These are phyloP conservation scores for Vanessa tameamea DNA, from an alignment of 1,140 invertebrate species.

Conservation along the genomic window DNA sequence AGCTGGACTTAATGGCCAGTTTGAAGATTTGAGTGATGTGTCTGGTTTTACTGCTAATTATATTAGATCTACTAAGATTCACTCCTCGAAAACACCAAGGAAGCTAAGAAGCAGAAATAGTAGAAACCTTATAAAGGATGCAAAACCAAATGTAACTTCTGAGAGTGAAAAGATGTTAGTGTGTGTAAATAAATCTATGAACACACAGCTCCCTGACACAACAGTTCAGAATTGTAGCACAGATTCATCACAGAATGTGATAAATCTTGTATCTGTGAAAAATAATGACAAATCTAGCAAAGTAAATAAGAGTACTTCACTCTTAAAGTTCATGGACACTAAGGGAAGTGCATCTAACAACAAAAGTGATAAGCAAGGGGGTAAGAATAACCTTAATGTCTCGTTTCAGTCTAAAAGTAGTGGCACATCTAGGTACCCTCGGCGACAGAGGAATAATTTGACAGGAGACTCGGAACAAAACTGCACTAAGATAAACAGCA, in stretches of 20 bases:
- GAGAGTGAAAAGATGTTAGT: slow-evolving; percentile 51
- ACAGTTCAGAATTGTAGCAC: slow-evolving; percentile 59
- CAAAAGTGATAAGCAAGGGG: slow-evolving; percentile 33
- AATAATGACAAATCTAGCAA: slow-evolving; percentile 48
- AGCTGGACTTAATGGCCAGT: slow-evolving; percentile 55
- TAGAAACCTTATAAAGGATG: slow-evolving; percentile 55
- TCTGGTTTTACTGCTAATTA: slow-evolving; percentile 76
- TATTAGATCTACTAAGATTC: slow-evolving; percentile 70
- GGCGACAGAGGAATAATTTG: slow-evolving; percentile 47
- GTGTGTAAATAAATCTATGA: slow-evolving; percentile 64
- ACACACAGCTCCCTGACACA: slow-evolving; percentile 43
- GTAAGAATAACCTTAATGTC: slow-evolving; percentile 48
- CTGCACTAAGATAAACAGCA: slow-evolving; percentile 27
- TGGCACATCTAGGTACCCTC: slow-evolving; percentile 66
- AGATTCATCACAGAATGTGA: slow-evolving; percentile 67
- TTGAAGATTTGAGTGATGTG: slow-evolving; percentile 74
- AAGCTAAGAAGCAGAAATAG: slow-evolving; percentile 56
- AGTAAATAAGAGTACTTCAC: slow-evolving; percentile 58
- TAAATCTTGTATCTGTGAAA: slow-evolving; percentile 63
- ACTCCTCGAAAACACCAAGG: slow-evolving; percentile 57
- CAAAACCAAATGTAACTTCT: slow-evolving; percentile 40
- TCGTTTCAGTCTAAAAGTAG: slow-evolving; percentile 61
- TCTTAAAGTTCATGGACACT: slow-evolving; percentile 60
- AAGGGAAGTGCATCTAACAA: slow-evolving; percentile 38
- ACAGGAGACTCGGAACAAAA: slow-evolving; percentile 26